A percentile compares a stretch with the other conserved stretches of the same genome.
Evolutionary conservation across 2,113 vertebrate species (phyloP).

Genomic region (Paramisgurnus dabryanus): DNA sequence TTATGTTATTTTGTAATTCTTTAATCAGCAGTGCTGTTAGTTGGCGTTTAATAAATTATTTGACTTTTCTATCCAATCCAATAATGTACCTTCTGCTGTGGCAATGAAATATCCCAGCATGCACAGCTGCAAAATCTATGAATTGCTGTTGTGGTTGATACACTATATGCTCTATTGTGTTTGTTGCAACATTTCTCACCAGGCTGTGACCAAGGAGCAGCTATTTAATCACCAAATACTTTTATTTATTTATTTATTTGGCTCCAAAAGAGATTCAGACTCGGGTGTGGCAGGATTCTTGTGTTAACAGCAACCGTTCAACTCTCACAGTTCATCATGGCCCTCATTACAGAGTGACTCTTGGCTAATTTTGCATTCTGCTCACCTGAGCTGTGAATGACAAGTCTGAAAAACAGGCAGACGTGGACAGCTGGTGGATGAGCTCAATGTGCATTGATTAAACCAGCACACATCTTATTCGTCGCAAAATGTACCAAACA

Average conservation of each 20-base stretch:
- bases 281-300: neutral
- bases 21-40: constrained; percentile 9
- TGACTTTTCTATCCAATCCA: constrained; percentile 22
- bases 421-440: constrained; percentile 31
- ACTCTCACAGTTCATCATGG: neutral
- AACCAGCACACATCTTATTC: constrained; percentile 27
- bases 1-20: neutral
- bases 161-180: neutral
- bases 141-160: neutral
- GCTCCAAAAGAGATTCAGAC: neutral
- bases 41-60: neutral
- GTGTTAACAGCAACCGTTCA: neutral
- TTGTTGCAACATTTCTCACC: constrained; percentile 1
- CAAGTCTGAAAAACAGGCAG: constrained; percentile 12
- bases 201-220: neutral
- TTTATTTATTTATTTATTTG: neutral
- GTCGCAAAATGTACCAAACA: neutral
- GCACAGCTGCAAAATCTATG: neutral
- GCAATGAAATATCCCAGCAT: constrained; percentile 23
- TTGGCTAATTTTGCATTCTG: constrained; percentile 33
- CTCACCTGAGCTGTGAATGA: constrained; percentile 37
- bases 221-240: neutral
- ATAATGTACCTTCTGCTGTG: neutral
- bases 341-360: constrained; percentile 12
- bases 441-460: constrained; percentile 31